Evolutionary conservation across 2,797 vertebrate species (phyloP), one percentile per base, ranked within the genome.

Genomic region (Distichodus sexfasciatus): DNA sequence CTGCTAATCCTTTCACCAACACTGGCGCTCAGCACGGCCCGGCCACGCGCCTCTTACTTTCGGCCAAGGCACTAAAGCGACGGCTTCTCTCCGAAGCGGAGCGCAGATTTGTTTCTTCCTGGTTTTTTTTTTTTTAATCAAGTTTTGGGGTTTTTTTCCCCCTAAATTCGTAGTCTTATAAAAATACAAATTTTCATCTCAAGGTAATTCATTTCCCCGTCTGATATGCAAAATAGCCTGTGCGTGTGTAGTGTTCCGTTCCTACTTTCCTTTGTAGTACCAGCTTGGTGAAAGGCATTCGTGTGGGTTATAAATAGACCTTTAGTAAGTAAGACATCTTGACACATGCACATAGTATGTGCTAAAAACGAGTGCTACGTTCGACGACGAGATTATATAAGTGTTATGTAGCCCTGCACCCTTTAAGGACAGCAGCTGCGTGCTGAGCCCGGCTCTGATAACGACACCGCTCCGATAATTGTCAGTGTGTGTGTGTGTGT

Each of bases 231-330:
- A 90, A 91, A 90, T 87, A 90, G 83, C 84, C 40, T 40, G 69
- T 58, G 19, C 76, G n/a, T n/a, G n/a, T n/a, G n/a, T n/a, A n/a
- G n/a, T n/a, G n/a, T n/a, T n/a, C n/a, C n/a, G 74, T 24, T 58
- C 14, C 41, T 19, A 80, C 82, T 77, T 72, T 50, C 86, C 71
- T 87, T 79, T 85, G 77, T 82, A 80, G 88, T 86, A 91, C 85
- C 93, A 91, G 91, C 90, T 89, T 94, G 95, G 94, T 95, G 95
- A 96, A 94, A 98, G 93, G 92, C 90, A 90, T 88, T 81, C 64
- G 48, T 69, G 50, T 80, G 65, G 81, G 79, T n/a, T 79, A 72
- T 73, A 86, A 83, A 87, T 80, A 83, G 29, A 80, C 76, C 75
- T 59, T 78, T n/a, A n/a, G n/a, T n/a, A n/a, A 66, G 80, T 80